These are phyloP conservation scores for Ochropleura plecta DNA, from an alignment of 2,888 invertebrate genomes.

Conservation along the genomic window DNA sequence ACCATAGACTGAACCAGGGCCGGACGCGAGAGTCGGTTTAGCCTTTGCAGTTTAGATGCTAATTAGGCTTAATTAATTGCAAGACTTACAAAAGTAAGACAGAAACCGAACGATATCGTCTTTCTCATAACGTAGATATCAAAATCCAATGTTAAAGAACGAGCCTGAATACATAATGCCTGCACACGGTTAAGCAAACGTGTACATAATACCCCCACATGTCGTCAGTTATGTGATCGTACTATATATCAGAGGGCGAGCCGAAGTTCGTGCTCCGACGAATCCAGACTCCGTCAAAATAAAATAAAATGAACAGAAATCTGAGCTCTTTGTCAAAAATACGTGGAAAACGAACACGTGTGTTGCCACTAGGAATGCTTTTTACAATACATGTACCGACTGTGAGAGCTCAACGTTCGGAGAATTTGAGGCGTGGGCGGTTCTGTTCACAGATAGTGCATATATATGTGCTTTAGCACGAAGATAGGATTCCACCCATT, in stretches of 20 bases:
- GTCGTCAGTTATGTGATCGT: too few species aligned
- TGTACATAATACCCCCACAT: too few species aligned
- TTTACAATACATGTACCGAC: neutral
- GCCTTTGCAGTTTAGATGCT: neutral
- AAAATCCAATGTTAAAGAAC: neutral
- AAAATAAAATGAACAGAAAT: neutral
- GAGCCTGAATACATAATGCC: neutral
- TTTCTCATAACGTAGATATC: neutral
- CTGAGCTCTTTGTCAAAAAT: neutral
- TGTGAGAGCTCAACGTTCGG: neutral
- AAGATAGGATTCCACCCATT: constrained; percentile 8
- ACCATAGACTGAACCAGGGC: too few species aligned
- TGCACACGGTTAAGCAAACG: too few species aligned
- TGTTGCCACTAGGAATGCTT: neutral
- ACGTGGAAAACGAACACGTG: neutral
- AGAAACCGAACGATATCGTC: neutral
- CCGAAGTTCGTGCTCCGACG: too few species aligned
- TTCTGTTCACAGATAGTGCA: constrained; percentile 10
- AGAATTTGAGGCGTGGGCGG: constrained; percentile 5
- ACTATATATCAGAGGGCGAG: too few species aligned
- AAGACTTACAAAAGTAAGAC: neutral
- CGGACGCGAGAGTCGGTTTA: too few species aligned
- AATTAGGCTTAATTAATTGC: neutral
- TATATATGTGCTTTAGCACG: neutral
- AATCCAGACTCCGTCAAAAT: too few species aligned